These are phyloP conservation scores for Crotalus helleri DNA, from an alignment of 2,113 vertebrate species.

Conservation along the genomic window DNA sequence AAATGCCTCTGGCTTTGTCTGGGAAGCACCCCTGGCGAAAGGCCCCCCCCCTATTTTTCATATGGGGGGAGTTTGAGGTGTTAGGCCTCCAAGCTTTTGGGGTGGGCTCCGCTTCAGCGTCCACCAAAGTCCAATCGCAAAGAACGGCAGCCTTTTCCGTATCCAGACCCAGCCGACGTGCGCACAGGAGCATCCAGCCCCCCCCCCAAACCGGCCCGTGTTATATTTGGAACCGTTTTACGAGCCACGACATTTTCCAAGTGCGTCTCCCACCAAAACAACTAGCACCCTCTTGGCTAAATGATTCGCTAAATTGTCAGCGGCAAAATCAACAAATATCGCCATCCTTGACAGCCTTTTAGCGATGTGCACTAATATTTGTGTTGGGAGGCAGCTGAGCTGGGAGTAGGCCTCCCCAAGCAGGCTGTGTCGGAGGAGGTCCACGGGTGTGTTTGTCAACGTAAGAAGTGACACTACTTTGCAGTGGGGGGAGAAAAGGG, in stretches of 20 bases:
- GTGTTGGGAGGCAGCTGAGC: neutral
- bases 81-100: neutral
- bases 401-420: neutral
- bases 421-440: neutral
- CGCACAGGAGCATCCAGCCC: neutral
- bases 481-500: neutral
- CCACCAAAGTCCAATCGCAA: neutral
- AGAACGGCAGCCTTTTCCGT: neutral
- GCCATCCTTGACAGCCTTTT: neutral
- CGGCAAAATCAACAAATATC: neutral
- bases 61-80: neutral
- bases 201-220: neutral
- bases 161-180: neutral
- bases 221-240: neutral
- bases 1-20: too few relatives aligned
- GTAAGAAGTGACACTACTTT: neutral
- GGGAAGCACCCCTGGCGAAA: neutral
- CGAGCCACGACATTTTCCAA: neutral
- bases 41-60: neutral
- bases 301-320: neutral
- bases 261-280: neutral
- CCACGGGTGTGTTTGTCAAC: neutral
- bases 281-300: neutral
- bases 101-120: neutral
- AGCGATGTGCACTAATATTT: neutral